Conservation (phyloP, 2,113 vertebrate genomes). For the Bufo bufo region DNA sequence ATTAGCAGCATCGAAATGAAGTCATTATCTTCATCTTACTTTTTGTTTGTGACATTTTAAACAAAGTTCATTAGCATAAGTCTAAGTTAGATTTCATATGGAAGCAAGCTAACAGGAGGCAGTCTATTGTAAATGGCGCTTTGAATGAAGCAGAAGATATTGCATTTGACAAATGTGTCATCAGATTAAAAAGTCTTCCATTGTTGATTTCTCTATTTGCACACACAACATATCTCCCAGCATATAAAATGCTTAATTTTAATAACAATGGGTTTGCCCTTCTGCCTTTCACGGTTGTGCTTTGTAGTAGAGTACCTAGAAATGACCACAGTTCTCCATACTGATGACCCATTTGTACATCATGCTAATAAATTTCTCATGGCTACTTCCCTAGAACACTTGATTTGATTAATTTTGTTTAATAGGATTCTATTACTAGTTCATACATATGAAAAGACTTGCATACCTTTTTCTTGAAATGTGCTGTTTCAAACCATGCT, state of each 20-base stretch:
- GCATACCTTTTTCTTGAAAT: neutral
- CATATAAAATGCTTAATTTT: constrained; percentile 32
- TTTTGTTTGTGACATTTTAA: neutral
- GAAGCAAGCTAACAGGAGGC: neutral
- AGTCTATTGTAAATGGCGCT: neutral
- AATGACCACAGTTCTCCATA: constrained; percentile 20
- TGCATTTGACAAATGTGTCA: constrained; percentile 23
- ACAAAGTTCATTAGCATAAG: neutral
- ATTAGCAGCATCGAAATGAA: too few relatives aligned
- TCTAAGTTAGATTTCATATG: neutral
- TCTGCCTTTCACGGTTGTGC: constrained; percentile 3
- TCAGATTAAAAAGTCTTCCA: constrained; percentile 21
- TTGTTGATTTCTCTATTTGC: constrained; percentile 3
- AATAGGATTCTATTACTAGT: neutral
- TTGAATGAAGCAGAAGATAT: neutral
- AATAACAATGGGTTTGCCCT: constrained; percentile 6
- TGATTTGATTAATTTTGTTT: constrained; percentile 34
- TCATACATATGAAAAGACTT: constrained; percentile 10
- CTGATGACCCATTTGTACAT: constrained; percentile 29
- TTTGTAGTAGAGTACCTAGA: constrained; percentile 7
- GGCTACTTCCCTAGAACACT: constrained; percentile 31
- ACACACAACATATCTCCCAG: constrained; percentile 1
- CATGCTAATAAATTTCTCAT: constrained; percentile 15
- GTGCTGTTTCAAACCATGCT: neutral
- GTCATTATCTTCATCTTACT: too few relatives aligned